Evolutionary conservation across 2,797 vertebrate species (phyloP), one percentile per base, ranked within the genome.

Genomic region (Peromyscus eremicus): DNA sequence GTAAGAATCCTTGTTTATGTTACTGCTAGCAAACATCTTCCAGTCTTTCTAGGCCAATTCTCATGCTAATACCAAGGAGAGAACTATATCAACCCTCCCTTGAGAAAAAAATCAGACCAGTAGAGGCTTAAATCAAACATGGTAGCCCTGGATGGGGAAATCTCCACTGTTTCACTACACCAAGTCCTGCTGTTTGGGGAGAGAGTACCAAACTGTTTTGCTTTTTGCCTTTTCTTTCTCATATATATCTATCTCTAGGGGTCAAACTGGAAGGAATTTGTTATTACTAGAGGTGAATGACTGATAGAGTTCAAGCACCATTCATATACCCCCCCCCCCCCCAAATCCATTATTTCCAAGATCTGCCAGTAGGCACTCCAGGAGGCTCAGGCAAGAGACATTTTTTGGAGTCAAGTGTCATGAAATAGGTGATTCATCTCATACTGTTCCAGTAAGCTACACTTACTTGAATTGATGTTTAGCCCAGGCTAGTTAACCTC

Each of bases 261-360:
- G 92, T 64, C 81, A 92, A 71, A 80, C 19, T 46, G 60, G 55
- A 87, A 87, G 43, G 40, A 40, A 75, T 27, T 79, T 83, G 34
- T 84, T 94, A 27, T 84, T 73, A 57, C 16, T 75, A n/a, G 79
- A 85, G 71, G 9, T 87, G 66, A 87, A 76, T 43, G 92, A 94
- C 5, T 79, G 60, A 85, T 10, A 86, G 60, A 25, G 60, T 6
- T n/a, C 77, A 68, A 5, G 40, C 52, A 34, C 29, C 91, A 55
- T 55, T 75, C 76, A 43, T 6, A 32, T 92, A 62, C 55, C 52
- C 52, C 13, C 13, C 84, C 55, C 52, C 52, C 13, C 13, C 84
- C 77, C 75, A 82, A 83, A 64, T 5, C 37, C 23, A 10, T 87
- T 76, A 89, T 25, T 91, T 94, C 43, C 5, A 91, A 97, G 37